These are phyloP conservation scores for Nanorana parkeri DNA, from an alignment of 2,113 vertebrate genomes.

Conservation along the genomic window DNA sequence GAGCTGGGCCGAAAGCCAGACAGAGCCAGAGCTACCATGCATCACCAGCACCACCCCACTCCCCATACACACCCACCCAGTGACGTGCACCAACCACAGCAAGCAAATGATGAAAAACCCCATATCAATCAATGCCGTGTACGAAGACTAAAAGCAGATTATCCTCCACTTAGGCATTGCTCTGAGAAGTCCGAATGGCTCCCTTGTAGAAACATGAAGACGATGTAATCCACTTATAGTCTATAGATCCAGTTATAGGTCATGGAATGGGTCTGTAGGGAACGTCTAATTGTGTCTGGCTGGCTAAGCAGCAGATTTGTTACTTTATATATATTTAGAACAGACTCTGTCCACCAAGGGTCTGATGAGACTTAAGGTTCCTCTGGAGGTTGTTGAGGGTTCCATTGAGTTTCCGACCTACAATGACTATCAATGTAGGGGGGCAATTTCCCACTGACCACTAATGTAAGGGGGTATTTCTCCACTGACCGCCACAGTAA, in stretches of 20 bases:
- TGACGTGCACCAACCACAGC: no score
- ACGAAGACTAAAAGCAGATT: no score
- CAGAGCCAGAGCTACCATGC: no score
- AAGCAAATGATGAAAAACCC: no score
- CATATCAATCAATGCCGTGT: no score
- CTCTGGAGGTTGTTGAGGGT: not conserved
- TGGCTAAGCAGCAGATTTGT: not conserved
- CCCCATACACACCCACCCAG: no score
- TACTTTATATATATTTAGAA: not conserved
- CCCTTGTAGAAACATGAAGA: not conserved
- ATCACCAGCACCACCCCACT: no score
- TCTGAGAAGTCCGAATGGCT: no score
- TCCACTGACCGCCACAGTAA: no score
- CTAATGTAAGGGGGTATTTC: not conserved
- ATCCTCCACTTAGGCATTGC: no score
- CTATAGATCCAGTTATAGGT: slow-evolving; percentile 3
- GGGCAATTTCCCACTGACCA: not conserved
- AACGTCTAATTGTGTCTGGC: not conserved
- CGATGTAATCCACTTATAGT: not conserved
- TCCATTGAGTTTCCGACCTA: not conserved
- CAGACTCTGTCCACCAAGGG: no score
- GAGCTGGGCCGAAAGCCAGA: no score
- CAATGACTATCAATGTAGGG: not conserved
- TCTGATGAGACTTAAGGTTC: not conserved
- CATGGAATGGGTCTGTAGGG: not conserved